These are phyloP conservation scores for Centroberyx gerrardi DNA, from an alignment of 2,797 vertebrate genomes.

Conservation along the genomic window DNA sequence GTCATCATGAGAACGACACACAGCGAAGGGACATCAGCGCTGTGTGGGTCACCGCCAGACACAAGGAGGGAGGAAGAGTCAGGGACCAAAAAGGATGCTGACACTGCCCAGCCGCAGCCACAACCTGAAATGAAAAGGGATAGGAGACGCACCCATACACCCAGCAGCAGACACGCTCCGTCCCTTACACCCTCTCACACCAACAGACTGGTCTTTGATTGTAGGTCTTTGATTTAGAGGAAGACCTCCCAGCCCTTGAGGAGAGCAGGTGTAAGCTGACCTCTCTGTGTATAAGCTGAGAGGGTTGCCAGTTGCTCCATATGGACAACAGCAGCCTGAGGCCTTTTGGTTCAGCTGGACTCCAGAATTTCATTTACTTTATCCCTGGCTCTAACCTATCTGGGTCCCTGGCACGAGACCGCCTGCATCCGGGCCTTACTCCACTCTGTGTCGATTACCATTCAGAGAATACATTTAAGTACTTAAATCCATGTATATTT, in stretches of 20 bases:
- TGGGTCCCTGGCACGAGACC: neutral
- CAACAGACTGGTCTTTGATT: constrained; percentile 43
- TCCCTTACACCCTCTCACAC: neutral
- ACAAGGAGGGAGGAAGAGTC: neutral
- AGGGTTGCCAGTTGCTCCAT: constrained; percentile 37
- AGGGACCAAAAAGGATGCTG: neutral
- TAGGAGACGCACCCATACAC: neutral
- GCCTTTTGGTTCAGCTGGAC: constrained; percentile 53
- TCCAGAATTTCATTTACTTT: constrained; percentile 38
- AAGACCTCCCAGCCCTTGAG: constrained; percentile 15
- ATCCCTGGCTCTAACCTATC: neutral
- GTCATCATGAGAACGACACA: constrained; percentile 19
- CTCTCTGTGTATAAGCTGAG: constrained; percentile 41
- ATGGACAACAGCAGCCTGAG: constrained; percentile 37
- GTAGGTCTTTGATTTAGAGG: constrained; percentile 32
- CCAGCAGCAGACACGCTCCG: neutral
- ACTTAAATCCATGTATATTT: neutral
- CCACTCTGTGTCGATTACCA: neutral
- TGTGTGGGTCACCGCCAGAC: neutral
- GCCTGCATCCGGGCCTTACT: neutral
- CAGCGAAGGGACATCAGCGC: neutral
- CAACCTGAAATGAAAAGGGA: constrained; percentile 3
- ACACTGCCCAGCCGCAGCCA: constrained; percentile 1
- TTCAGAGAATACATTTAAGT: neutral
- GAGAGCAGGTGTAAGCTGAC: constrained; percentile 59